phyloP scores from a whole-genome alignment of 2,113 vertebrate genomes.

The Sminthopsis crassicaudata region DNA sequence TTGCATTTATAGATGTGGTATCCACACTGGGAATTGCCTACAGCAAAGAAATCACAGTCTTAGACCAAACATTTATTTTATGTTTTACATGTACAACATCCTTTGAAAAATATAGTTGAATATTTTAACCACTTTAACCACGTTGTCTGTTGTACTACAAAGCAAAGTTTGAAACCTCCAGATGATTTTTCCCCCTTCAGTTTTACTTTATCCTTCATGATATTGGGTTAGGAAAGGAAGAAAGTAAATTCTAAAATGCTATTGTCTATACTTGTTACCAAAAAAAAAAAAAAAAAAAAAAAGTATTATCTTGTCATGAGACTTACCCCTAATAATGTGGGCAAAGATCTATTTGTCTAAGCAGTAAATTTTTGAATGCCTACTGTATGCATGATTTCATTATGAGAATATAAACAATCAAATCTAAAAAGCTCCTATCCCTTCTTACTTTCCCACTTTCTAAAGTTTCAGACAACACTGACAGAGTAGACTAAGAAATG shows the following conservation, averaged over 20 bases:
- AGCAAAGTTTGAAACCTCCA: neutral
- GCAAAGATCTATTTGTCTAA: neutral
- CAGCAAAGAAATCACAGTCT: neutral
- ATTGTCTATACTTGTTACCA: neutral
- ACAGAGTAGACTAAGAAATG: no score
- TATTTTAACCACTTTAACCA: no score
- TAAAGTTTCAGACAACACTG: neutral
- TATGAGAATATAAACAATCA: neutral
- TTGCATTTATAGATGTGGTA: neutral
- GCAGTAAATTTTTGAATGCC: neutral
- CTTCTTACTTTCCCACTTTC: neutral
- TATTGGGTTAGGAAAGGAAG: neutral
- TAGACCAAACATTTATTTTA: neutral
- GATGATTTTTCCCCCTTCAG: neutral
- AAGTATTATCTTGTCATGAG: neutral
- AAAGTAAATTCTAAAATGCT: neutral
- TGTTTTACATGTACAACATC: neutral
- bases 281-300: neutral
- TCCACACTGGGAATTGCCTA: neutral
- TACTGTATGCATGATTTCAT: neutral
- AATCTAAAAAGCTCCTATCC: neutral
- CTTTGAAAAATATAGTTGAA: neutral
- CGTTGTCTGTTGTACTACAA: neutral
- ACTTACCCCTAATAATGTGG: neutral
- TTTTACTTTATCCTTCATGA: neutral